Evolutionary conservation across 1,140 invertebrate genomes (phyloP), one percentile per base, ranked within the genome.

Genomic region (Solenopsis invicta): DNA sequence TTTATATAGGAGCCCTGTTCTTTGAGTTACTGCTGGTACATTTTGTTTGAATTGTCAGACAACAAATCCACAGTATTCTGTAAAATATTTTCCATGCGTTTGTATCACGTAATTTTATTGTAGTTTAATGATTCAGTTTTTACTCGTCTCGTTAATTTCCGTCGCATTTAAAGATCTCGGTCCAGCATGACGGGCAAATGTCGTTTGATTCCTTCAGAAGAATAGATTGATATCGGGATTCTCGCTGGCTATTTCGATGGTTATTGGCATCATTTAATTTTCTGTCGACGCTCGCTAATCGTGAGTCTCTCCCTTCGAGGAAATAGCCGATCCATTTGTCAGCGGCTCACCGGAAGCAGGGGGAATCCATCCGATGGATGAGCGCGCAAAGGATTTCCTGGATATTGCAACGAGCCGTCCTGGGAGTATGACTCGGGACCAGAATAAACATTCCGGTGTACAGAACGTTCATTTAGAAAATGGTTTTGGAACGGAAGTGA

Each of bases 191-290:
- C 80, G 52, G 81, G 62, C 71, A 52, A 82, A 21, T 84, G 59
- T 75, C 21, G 18, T 62, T 50, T 9, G 54, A 18, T 54, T 69
- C 62, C 37, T 85, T 80, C 77, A 78, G 89, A 86, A 84, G 86
- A 89, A 88, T 75, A 66, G 77, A 78, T 54, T 48, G 48, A 66
- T 64, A 72, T 56, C 66, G 75, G 85, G 80, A 66, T 29, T 29
- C 52, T 74, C 74, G 52, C 50, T 34, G 87, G 66, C 81, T 89
- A 87, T 90, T 90, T 89, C 88, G 90, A 90, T 90, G 89, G 88
- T 90, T 90, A 90, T 90, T 90, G 89, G 86, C 86, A 64, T 89
- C 88, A 90, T 90, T 90, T 90, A 90, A 90, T 90, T 90, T 90
- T 90, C 89, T 76, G 88, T 90, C 86, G 89, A 85, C 89, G 88